Evolutionary conservation across 2,113 vertebrate species (phyloP).

Genomic region (Aldabrachelys gigantea): DNA sequence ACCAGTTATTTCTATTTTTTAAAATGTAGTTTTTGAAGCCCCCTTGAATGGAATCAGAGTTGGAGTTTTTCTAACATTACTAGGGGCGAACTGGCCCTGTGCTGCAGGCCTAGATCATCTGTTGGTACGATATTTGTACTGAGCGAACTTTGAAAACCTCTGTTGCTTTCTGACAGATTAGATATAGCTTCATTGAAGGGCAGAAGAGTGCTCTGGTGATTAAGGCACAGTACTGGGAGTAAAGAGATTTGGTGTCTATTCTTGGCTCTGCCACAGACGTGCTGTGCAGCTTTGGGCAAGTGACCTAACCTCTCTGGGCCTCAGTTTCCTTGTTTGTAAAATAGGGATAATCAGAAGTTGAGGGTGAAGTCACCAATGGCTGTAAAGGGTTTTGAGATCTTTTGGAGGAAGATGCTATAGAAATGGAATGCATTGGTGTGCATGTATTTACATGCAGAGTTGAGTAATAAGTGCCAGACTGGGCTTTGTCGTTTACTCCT

Average conservation of each 20-base stretch:
- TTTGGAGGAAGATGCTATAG: background rate
- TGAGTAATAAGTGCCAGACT: background rate
- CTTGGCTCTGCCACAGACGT: background rate
- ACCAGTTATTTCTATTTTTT: accelerated
- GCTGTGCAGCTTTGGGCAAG: background rate
- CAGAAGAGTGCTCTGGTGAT: background rate
- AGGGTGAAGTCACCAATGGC: background rate
- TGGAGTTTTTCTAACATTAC: background rate
- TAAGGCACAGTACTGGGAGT: background rate
- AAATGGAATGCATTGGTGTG: background rate
- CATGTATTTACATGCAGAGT: background rate
- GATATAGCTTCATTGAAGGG: background rate
- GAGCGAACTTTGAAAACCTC: background rate
- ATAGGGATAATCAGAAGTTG: background rate
- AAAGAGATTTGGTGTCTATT: background rate
- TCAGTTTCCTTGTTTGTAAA: background rate
- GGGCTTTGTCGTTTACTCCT: background rate
- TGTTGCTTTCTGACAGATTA: accelerated
- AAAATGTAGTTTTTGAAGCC: background rate
- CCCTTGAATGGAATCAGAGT: background rate
- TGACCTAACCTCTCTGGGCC: accelerated
- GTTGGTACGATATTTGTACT: background rate
- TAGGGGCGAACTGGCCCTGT: background rate
- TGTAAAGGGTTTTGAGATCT: accelerated
- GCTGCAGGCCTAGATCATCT: too few relatives aligned